Percentiles rank a stretch among this genome's conserved stretches.
Conservation (phyloP, 2,113 vertebrate species). For the Tursiops truncatus region DNA sequence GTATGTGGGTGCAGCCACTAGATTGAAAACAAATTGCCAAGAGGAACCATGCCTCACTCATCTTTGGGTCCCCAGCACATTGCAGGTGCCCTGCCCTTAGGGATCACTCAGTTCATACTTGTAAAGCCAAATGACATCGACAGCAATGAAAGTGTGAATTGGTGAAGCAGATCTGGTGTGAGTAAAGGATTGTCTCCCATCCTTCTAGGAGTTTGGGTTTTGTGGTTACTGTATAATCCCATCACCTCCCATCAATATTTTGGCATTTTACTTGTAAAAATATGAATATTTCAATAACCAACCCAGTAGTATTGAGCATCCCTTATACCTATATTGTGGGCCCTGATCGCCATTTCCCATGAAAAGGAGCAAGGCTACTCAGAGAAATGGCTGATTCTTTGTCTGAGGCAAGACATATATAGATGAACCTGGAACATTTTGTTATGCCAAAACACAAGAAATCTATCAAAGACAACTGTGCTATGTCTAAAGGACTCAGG, state of each 20-base stretch:
- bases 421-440: background rate
- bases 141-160: background rate
- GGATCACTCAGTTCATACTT: background rate
- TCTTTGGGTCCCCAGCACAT: background rate
- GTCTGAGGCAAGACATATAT: background rate
- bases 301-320: background rate
- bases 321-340: background rate
- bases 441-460: background rate
- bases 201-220: background rate
- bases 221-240: background rate
- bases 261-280: background rate
- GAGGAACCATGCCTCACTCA: background rate
- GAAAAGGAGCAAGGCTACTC: background rate
- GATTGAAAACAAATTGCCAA: background rate
- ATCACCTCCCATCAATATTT: background rate
- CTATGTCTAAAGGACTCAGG: background rate
- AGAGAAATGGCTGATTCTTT: background rate
- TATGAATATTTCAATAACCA: background rate
- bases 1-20: background rate
- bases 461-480: background rate
- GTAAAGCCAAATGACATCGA: background rate
- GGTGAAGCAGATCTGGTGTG: background rate
- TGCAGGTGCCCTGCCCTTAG: background rate
- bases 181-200: background rate
- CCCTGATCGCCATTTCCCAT: background rate